phyloP scores from a whole-genome alignment of 2,797 vertebrate species.

The Paguma larvata region DNA sequence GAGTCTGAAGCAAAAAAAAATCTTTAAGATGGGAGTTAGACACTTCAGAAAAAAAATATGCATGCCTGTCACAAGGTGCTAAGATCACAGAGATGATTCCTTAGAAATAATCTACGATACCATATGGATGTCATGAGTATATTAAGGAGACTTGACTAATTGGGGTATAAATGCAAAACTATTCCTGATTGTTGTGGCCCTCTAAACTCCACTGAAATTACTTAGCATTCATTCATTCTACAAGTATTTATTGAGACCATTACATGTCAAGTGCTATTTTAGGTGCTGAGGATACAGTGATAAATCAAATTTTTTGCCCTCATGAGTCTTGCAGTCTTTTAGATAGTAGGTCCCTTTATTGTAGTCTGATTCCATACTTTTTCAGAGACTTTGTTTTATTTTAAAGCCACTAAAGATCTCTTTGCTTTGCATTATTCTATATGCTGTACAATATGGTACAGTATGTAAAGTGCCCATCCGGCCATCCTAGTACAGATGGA shows the following conservation, averaged over 20 bases:
- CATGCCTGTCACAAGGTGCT: background rate
- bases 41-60: slow-evolving; percentile 7
- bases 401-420: slow-evolving; percentile 17
- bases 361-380: background rate
- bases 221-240: background rate
- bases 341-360: background rate
- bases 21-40: background rate
- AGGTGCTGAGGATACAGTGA: background rate
- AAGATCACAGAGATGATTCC: slow-evolving; percentile 12
- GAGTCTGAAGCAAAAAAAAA: slow-evolving; percentile 32
- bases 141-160: background rate
- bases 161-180: background rate
- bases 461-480: background rate
- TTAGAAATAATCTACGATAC: slow-evolving; percentile 28
- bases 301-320: background rate
- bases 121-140: background rate
- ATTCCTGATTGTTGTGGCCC: background rate
- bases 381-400: background rate
- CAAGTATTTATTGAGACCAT: background rate
- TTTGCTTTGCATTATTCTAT: slow-evolving; percentile 19
- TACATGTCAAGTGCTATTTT: background rate
- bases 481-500: background rate
- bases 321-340: background rate
- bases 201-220: background rate
- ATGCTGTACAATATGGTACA: background rate